Conservation (phyloP, 1,140 invertebrate genomes). For the Nilaparvata lugens region DNA sequence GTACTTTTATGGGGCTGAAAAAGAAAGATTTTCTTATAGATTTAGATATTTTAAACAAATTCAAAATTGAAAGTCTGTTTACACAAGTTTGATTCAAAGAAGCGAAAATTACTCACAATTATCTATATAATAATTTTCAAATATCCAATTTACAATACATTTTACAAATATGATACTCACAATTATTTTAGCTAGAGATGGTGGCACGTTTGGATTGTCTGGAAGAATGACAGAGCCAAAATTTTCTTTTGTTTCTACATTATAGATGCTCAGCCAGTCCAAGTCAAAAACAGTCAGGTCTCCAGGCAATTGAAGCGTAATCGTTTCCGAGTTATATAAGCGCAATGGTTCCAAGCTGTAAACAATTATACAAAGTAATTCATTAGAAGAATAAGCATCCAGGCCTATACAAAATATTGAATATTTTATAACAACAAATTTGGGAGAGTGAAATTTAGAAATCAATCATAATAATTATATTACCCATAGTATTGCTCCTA, state of each 20-base stretch:
- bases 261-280: slow-evolving; percentile 76
- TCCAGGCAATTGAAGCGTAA: slow-evolving; percentile 69
- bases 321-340: slow-evolving; percentile 60
- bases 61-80: too few species aligned
- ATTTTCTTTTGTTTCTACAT: slow-evolving; percentile 58
- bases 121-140: too few species aligned
- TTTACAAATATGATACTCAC: slow-evolving; percentile 28
- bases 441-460: too few species aligned
- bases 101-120: too few species aligned
- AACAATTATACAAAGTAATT: slow-evolving; percentile 16
- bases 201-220: slow-evolving; percentile 74
- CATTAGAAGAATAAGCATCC: too few species aligned
- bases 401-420: too few species aligned
- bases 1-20: slow-evolving; percentile 42
- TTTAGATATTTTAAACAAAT: too few species aligned
- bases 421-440: too few species aligned
- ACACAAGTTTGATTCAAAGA: too few species aligned
- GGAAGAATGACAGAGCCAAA: slow-evolving; percentile 71
- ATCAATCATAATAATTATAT: too few species aligned
- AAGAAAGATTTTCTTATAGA: slow-evolving; percentile 13
- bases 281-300: slow-evolving; percentile 74
- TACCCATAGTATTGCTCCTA: too few species aligned
- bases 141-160: too few species aligned
- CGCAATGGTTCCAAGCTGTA: slow-evolving; percentile 59
- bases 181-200: slow-evolving; percentile 53